These are phyloP conservation scores for Ceraclea dissimilis DNA, from an alignment of 2,888 invertebrate genomes.

Conservation along the genomic window DNA sequence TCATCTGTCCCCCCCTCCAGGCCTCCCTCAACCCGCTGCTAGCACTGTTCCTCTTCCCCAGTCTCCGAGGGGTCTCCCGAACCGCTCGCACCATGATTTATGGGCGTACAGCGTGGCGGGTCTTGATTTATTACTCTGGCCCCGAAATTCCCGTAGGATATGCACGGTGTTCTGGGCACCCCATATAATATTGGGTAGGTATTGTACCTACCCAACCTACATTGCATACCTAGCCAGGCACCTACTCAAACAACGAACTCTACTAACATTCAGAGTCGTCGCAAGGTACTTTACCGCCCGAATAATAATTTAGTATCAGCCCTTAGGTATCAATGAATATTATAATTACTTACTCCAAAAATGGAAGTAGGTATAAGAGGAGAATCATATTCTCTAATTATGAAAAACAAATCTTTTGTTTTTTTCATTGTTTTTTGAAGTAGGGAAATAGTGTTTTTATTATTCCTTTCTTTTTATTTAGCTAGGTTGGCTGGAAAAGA, in stretches of 20 bases:
- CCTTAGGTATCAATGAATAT: no score
- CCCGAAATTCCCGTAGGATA: slow-evolving; percentile 23
- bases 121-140: slow-evolving; percentile 52
- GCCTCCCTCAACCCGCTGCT: not conserved
- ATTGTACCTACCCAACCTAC: not conserved
- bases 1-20: not conserved
- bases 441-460: no score
- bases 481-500: no score
- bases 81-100: slow-evolving; percentile 35
- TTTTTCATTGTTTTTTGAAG: no score
- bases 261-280: no score
- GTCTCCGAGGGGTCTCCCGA: slow-evolving; percentile 3
- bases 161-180: slow-evolving; percentile 11
- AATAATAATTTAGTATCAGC: no score
- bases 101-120: slow-evolving; percentile 61
- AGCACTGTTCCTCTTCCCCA: slow-evolving; percentile 4
- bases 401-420: no score
- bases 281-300: no score
- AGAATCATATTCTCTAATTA: no score
- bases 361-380: no score
- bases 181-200: not conserved
- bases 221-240: not conserved
- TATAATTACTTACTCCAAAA: no score
- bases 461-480: no score
- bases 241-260: not conserved